phyloP scores from a whole-genome alignment of 2,113 vertebrate genomes.

The Morone saxatilis region DNA sequence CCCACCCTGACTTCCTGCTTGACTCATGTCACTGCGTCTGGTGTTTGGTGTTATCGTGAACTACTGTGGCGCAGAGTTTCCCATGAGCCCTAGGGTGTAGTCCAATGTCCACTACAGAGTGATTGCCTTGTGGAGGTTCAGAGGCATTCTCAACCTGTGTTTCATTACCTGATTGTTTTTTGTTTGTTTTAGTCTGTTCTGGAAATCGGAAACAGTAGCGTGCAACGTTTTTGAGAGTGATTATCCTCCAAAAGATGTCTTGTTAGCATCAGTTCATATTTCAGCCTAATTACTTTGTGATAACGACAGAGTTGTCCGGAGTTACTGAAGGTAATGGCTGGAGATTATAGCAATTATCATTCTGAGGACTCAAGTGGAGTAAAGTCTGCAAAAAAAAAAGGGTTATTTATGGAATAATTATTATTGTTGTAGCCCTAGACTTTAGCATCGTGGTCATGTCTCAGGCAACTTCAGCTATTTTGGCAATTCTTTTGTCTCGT shows the following conservation, averaged over 20 bases:
- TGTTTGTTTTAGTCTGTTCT: slow-evolving; percentile 79
- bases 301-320: slow-evolving; percentile 27
- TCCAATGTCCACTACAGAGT: slow-evolving; percentile 49
- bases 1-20: slow-evolving; percentile 82
- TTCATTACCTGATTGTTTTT: slow-evolving; percentile 77
- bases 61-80: slow-evolving; percentile 71
- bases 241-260: slow-evolving; percentile 69
- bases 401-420: no score
- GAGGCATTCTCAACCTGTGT: slow-evolving; percentile 75
- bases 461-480: no score
- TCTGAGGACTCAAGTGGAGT: slow-evolving; percentile 24
- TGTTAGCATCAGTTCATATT: slow-evolving; percentile 74
- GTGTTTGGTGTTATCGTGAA: slow-evolving; percentile 76
- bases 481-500: not conserved
- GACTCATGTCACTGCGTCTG: slow-evolving; percentile 80
- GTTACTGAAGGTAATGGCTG: slow-evolving; percentile 24
- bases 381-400: not conserved
- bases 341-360: slow-evolving; percentile 52
- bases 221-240: slow-evolving; percentile 68
- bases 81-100: slow-evolving; percentile 74
- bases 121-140: slow-evolving; percentile 69
- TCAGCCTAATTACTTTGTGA: slow-evolving; percentile 65
- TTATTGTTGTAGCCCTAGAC: not conserved
- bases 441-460: slow-evolving; percentile 10
- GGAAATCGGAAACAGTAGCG: slow-evolving; percentile 76